Conservation (phyloP, 2,888 invertebrate genomes). For the Andrena minutula region DNA sequence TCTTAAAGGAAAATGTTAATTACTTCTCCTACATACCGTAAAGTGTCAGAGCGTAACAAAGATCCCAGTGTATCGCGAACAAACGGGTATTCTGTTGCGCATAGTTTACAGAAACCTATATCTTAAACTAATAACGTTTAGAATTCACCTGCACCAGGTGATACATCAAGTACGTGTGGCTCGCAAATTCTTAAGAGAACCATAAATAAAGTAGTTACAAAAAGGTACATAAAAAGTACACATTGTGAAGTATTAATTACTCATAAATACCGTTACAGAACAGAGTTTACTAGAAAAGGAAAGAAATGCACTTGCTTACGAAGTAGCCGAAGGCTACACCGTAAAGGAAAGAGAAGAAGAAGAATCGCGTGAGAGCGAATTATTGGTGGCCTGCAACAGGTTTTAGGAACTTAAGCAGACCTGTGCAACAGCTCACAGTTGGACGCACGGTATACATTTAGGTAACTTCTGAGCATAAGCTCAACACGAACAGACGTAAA, state of each 20-base stretch:
- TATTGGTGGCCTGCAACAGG: slow-evolving; percentile 51
- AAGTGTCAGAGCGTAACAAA: slow-evolving; percentile 54
- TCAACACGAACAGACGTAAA: slow-evolving; percentile 53
- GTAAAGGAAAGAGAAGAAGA: slow-evolving; percentile 25
- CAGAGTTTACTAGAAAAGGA: slow-evolving; percentile 32
- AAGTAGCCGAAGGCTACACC: slow-evolving; percentile 15
- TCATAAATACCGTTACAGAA: slow-evolving; percentile 38
- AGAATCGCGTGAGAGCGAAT: slow-evolving; percentile 31
- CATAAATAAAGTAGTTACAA: slow-evolving; percentile 57
- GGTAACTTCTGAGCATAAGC: slow-evolving; percentile 63
- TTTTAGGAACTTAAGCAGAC: slow-evolving; percentile 65
- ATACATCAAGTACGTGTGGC: slow-evolving; percentile 67
- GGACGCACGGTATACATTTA: slow-evolving; percentile 57
- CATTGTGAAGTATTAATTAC: slow-evolving; percentile 42
- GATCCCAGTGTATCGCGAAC: slow-evolving; percentile 32
- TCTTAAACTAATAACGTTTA: slow-evolving; percentile 58
- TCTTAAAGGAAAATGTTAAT: slow-evolving; percentile 41
- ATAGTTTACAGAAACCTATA: slow-evolving; percentile 45
- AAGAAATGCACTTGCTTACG: slow-evolving; percentile 38
- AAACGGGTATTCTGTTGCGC: slow-evolving; percentile 54
- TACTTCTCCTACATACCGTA: slow-evolving; percentile 12
- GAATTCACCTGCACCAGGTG: slow-evolving; percentile 40
- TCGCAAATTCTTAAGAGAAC: slow-evolving; percentile 53
- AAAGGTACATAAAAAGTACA: slow-evolving; percentile 51
- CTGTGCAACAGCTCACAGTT: slow-evolving; percentile 52